A percentile compares a stretch with the other conserved stretches of the same genome.
Evolutionary conservation across 2,113 vertebrate species (phyloP).

Genomic region (Caranx melampygus): DNA sequence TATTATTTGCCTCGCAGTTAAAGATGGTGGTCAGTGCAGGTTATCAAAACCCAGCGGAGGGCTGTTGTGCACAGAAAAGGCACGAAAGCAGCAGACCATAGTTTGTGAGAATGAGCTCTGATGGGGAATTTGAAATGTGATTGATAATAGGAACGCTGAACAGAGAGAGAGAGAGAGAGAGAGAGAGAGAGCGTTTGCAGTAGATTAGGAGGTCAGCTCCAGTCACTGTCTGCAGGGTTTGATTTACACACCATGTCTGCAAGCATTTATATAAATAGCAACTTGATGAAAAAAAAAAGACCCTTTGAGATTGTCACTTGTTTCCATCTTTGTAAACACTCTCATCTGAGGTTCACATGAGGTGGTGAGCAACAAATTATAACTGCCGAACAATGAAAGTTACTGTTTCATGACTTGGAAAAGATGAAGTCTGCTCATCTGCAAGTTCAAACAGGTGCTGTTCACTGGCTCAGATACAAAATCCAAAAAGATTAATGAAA

Average conservation of each 20-base stretch:
- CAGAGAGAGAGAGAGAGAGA: constrained; percentile 3
- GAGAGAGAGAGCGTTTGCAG: constrained; percentile 22
- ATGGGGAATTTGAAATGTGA: constrained; percentile 24
- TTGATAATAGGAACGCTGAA: constrained; percentile 8
- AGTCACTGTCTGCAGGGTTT: constrained; percentile 32
- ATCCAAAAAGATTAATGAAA: constrained; percentile 38
- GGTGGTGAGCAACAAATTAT: constrained; percentile 23
- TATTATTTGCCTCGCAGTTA: constrained; percentile 64
- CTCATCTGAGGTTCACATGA: constrained; percentile 30
- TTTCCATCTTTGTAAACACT: constrained; percentile 34
- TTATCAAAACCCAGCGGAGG: constrained; percentile 55
- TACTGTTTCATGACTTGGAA: constrained; percentile 33
- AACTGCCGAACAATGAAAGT: constrained; percentile 34
- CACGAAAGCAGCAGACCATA: constrained; percentile 16
- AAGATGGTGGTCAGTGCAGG: constrained; percentile 40
- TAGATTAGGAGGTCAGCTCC: constrained; percentile 40
- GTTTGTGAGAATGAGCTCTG: constrained; percentile 19
- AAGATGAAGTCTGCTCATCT: constrained; percentile 32
- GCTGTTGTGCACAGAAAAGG: constrained; percentile 32
- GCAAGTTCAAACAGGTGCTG: constrained; percentile 49
- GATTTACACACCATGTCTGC: constrained; percentile 49
- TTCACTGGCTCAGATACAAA: constrained; percentile 20
- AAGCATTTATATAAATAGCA: constrained; percentile 57
- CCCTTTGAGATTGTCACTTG: constrained; percentile 53
- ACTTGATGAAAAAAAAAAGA: constrained; percentile 14